Percentiles rank a stretch among this genome's conserved stretches.
phyloP scores from a whole-genome alignment of 2,888 invertebrate genomes.

The Ormyrus labotus region DNA sequence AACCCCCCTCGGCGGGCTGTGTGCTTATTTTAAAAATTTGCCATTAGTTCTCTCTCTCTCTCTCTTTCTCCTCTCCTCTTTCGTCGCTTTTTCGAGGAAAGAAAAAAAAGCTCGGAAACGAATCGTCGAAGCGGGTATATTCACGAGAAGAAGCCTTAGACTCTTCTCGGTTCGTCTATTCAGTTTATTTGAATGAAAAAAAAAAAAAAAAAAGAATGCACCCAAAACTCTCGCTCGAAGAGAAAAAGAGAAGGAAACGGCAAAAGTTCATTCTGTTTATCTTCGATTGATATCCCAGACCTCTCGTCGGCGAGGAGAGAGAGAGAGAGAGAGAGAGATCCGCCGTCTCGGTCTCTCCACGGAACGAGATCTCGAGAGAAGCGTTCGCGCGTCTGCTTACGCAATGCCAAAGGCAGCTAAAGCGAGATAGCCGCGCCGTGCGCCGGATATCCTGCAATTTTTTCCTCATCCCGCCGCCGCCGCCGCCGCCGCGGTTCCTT shows the following conservation, averaged over 20 bases:
- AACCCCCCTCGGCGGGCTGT: slow-evolving; percentile 15
- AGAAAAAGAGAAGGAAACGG: too few relatives aligned
- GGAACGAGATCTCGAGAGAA: slow-evolving; percentile 8
- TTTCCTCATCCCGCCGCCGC: slow-evolving; percentile 29
- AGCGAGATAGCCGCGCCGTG: slow-evolving; percentile 23
- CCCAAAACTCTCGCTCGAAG: too few relatives aligned
- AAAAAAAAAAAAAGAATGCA: too few relatives aligned
- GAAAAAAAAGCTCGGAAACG: too few relatives aligned
- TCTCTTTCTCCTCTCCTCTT: not conserved
- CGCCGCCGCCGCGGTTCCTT: slow-evolving; percentile 8
- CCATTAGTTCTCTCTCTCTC: not conserved
- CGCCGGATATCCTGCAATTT: slow-evolving; percentile 58
- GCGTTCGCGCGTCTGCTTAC: slow-evolving; percentile 28
- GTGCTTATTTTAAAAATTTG: slow-evolving; percentile 49
- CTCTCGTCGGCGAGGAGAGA: not conserved
- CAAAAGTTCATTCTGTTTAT: not conserved
- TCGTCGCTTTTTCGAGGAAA: too few relatives aligned
- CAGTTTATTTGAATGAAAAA: too few relatives aligned
- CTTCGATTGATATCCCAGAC: not conserved
- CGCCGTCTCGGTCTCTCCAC: too few relatives aligned
- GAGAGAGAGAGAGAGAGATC: slow-evolving; percentile 8
- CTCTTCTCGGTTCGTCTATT: too few relatives aligned
- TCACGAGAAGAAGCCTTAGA: too few relatives aligned
- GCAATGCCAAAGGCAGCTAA: not conserved
- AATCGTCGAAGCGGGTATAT: too few relatives aligned